phyloP scores from a whole-genome alignment of 2,888 invertebrate genomes.

The Macaria notata region DNA sequence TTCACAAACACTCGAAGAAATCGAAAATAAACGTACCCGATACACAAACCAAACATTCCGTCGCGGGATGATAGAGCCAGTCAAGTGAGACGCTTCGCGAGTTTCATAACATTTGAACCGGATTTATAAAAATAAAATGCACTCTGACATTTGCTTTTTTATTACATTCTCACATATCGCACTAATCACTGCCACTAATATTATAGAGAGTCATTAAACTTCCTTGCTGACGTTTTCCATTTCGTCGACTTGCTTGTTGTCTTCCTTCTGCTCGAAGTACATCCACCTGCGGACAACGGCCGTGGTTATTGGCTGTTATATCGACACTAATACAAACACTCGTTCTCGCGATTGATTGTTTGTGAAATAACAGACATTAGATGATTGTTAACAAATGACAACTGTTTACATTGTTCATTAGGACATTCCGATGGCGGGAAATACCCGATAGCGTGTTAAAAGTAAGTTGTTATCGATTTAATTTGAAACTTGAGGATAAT shows the following conservation, averaged over 20 bases:
- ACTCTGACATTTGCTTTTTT: constrained; percentile 29
- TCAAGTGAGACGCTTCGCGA: constrained; percentile 31
- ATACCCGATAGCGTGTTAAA: too few species aligned
- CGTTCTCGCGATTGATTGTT: too few species aligned
- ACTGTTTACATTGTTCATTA: too few species aligned
- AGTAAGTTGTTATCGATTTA: too few species aligned
- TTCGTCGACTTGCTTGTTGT: constrained; percentile 44
- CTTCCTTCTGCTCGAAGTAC: constrained; percentile 82
- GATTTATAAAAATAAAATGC: constrained; percentile 26
- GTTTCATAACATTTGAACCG: constrained; percentile 3
- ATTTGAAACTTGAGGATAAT: too few species aligned
- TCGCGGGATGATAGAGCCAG: constrained; percentile 22
- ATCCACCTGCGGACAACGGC: constrained; percentile 82
- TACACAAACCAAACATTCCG: constrained; percentile 52
- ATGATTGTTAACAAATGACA: too few species aligned
- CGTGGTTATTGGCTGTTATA: constrained; percentile 8
- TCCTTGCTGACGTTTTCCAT: constrained; percentile 48
- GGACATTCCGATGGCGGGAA: too few species aligned
- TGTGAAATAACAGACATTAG: too few species aligned
- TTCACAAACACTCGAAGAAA: constrained; percentile 58
- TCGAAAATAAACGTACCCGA: constrained; percentile 60
- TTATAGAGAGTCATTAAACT: constrained; percentile 43
- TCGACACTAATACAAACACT: too few species aligned
- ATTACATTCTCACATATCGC: constrained; percentile 32
- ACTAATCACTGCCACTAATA: constrained; percentile 48